phyloP scores from a whole-genome alignment of 2,797 vertebrate genomes.

The Tapera naevia region DNA sequence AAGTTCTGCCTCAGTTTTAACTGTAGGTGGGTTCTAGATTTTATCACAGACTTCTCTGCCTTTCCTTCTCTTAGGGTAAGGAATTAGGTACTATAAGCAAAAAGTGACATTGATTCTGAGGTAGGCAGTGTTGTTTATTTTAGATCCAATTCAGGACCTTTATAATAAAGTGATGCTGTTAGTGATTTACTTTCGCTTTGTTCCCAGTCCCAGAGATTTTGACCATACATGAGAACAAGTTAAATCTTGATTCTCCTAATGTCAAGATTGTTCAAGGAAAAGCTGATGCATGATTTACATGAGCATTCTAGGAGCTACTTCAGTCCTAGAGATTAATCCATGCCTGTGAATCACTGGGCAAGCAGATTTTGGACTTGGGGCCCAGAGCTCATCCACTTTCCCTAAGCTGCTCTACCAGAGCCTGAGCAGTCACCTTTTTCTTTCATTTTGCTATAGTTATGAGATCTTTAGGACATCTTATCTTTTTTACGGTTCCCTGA shows the following conservation, averaged over 20 bases:
- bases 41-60: not conserved
- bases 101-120: not conserved
- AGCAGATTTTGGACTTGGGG: not conserved
- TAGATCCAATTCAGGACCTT: not conserved
- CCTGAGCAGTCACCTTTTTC: not conserved
- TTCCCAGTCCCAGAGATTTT: not conserved
- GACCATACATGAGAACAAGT: not conserved
- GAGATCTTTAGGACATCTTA: not conserved
- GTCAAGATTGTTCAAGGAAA: not conserved
- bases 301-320: not conserved
- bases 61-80: not conserved
- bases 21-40: not conserved
- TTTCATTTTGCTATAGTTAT: not conserved
- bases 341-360: not conserved
- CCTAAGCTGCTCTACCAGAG: not conserved
- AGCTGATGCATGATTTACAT: not conserved
- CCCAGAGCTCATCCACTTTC: not conserved
- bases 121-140: not conserved
- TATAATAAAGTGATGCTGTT: not conserved
- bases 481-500: not conserved
- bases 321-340: not conserved
- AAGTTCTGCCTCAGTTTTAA: not conserved
- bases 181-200: not conserved
- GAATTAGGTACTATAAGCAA: not conserved
- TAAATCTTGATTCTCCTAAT: not conserved